Evolutionary conservation across 1,140 invertebrate species (phyloP).

Genomic region (Bradysia coprophila): DNA sequence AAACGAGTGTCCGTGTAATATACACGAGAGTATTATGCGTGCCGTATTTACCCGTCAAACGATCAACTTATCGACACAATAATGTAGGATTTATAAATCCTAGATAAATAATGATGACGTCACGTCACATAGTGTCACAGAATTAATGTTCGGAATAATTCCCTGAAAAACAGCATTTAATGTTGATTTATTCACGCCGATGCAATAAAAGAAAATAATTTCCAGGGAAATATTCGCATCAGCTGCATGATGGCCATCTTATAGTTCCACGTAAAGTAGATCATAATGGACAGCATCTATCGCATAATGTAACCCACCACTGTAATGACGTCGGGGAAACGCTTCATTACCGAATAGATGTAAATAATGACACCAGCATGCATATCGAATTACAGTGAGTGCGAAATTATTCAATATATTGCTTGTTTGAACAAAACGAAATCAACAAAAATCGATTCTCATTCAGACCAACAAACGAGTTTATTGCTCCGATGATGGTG

Average conservation of each 20-base stretch:
- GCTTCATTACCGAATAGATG: constrained; percentile 35
- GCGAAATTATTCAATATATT: neutral
- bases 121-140: neutral
- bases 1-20: no score
- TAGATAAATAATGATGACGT: neutral
- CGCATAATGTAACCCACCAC: constrained; percentile 31
- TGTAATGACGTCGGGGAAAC: constrained; percentile 17
- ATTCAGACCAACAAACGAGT: constrained; percentile 37
- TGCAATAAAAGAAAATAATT: no score
- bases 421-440: neutral
- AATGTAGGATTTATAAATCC: neutral
- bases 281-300: constrained; percentile 29
- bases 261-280: constrained; percentile 35
- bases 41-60: no score
- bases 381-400: constrained; percentile 28
- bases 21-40: no score
- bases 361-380: constrained; percentile 29
- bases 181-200: constrained; percentile 2
- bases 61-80: no score
- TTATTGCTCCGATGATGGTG: constrained; percentile 46
- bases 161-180: neutral
- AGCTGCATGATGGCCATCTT: constrained; percentile 28
- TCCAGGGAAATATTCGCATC: constrained; percentile 27
- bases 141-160: neutral
- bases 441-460: constrained; percentile 8